Evolutionary conservation across 2,797 vertebrate genomes (phyloP), one percentile per base, ranked within the genome.

Genomic region (Danio albolineatus): DNA sequence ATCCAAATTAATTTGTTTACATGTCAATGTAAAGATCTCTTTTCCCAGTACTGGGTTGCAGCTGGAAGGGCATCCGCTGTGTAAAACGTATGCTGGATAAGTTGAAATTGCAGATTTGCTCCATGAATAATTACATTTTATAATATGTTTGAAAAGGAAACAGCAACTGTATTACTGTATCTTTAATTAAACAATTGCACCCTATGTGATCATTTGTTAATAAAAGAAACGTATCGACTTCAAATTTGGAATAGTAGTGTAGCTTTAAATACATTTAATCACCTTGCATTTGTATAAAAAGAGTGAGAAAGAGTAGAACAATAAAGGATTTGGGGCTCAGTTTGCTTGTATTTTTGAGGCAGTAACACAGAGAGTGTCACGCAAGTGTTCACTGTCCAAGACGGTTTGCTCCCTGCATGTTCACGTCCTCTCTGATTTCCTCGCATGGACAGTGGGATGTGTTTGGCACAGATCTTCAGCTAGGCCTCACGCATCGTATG

Each of bases 391-490:
- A 62, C 56, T 83, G 84, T 84, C 85, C 62, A 66, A 80, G 66
- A 65, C n/a, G 73, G 46, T 72, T 74, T 80, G 56, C 41, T 83
- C 51, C 72, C 28, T 77, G 54, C 19, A 41, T 54, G 10, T 51
- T 81, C 72, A 71, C 53, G 65, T 83, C 77, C 62, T 76, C 61
- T 76, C 57, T n/a, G 80, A 80, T 85, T 83, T 83, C 78, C 81
- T 74, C 77, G 9, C 41, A 72, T 41, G 72, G 56, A 84, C 85
- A 54, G 83, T 19, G 84, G 83, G 86, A 53, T 79, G 81, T 82
- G 78, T 85, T 88, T 92, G 91, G 90, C 89, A 84, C 46, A 38
- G 85, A 88, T 93, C 92, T 90, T 92, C 91, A 92, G 92, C 91
- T 91, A 87, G 88, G 87, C 86, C 91, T 92, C 92, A 91, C 85